Conservation (phyloP, 2,888 invertebrate species). For the Latrodectus hesperus region DNA sequence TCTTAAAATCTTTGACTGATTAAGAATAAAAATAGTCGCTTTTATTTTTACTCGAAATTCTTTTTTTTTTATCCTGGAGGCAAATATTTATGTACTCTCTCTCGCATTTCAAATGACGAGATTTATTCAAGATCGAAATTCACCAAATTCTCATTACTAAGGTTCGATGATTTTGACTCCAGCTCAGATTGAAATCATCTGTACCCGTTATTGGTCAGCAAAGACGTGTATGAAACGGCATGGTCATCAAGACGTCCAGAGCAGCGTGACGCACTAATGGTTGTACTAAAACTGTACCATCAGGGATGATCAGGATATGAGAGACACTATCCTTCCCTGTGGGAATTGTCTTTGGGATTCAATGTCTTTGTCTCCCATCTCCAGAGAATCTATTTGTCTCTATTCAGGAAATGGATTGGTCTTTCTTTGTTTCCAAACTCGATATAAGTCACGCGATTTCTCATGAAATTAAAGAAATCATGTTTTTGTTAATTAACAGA, state of each 20-base stretch:
- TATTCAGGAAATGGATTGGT: background rate
- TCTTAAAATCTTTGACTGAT: slow-evolving; percentile 1
- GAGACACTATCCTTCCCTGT: background rate
- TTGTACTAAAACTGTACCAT: slow-evolving; percentile 9
- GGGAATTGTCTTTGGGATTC: slow-evolving; percentile 12
- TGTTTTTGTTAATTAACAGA: background rate
- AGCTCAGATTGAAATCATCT: slow-evolving; percentile 18
- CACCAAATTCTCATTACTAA: background rate
- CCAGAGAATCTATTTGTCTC: background rate
- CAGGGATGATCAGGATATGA: background rate
- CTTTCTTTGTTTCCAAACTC: background rate
- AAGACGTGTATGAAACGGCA: slow-evolving; percentile 12
- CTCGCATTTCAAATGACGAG: background rate
- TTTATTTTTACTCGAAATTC: background rate
- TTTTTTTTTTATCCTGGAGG: background rate
- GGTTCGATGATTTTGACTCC: background rate
- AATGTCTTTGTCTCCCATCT: slow-evolving; percentile 6
- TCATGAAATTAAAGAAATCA: background rate
- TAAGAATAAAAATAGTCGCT: background rate
- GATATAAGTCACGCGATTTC: background rate
- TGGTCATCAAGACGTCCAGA: slow-evolving; percentile 28
- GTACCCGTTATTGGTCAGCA: slow-evolving; percentile 45
- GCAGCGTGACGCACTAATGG: slow-evolving; percentile 41
- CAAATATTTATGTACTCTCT: background rate
- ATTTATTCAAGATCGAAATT: background rate